Percentiles rank a stretch among this genome's conserved stretches.
Evolutionary conservation across 2,888 invertebrate genomes (phyloP).

Genomic region (Tinea trinotella): DNA sequence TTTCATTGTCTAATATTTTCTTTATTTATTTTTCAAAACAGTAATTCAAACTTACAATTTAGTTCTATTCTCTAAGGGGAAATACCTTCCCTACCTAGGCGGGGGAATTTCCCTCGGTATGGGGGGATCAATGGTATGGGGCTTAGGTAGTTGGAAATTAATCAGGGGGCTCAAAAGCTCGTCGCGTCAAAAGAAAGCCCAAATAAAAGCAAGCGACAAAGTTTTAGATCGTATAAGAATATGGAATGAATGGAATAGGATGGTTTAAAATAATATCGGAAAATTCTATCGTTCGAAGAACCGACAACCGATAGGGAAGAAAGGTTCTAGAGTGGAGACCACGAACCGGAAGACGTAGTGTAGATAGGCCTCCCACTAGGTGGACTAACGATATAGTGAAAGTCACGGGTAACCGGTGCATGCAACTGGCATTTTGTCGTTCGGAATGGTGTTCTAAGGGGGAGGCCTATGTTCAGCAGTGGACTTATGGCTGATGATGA

Average conservation of each 20-base stretch:
- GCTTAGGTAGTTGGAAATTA: conserved; percentile 53
- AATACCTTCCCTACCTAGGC: conserved; percentile 1
- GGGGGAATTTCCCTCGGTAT: neutral
- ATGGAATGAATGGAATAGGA: conserved; percentile 20
- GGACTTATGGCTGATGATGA: no score
- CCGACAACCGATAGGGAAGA: no score
- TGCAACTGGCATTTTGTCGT: no score
- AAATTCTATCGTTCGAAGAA: no score
- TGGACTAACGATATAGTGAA: no score
- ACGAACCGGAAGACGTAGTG: no score
- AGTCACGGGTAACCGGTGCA: no score
- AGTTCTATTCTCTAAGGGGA: conserved; percentile 33
- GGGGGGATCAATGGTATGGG: conserved; percentile 17
- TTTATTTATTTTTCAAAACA: conserved; percentile 37
- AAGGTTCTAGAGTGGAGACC: no score
- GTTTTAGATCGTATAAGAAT: conserved; percentile 37
- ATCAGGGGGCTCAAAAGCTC: conserved; percentile 67
- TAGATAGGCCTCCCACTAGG: no score
- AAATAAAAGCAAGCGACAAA: conserved; percentile 72
- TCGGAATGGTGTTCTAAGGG: no score
- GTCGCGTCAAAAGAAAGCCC: conserved; percentile 70
- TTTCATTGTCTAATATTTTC: conserved; percentile 30
- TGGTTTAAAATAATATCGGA: no score
- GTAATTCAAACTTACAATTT: conserved; percentile 55
- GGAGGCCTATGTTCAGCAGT: no score